Base-by-base conservation (phyloP, 2,113 vertebrate species). In the Apeltes quadracus region DNA sequence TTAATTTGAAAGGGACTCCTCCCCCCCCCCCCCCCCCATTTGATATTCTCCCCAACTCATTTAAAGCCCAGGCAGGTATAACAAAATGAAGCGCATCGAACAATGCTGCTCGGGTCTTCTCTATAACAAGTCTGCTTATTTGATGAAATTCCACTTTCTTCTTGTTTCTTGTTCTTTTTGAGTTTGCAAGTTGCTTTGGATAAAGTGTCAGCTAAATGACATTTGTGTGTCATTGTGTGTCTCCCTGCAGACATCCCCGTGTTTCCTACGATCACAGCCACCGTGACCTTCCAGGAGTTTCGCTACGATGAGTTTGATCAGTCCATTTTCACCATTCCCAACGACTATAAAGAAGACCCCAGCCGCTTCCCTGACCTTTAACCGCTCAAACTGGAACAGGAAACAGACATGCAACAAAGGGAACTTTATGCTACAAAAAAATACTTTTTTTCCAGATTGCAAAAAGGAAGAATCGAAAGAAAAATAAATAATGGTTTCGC, bases 251-350 rank as follows among this genome's bases (percentile, higher is more conserved):
- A 99, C 79, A 99, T 99, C 72, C 97, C 98, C 0, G 97, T 99
- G 36, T 99, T 99, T 87, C 98, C 98, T 43, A 99, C 98, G 39
- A 98, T 99, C 94, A 99, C 97, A 41, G 98, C 98, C 91, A 99
- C 98, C 63, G 98, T 99, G 92, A 99, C 98, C 0, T 99, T 99
- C 90, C 97, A 99, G 93, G 97, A 99, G 93, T 99, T 99, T 84
- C 96, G 96, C 16, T 97, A 98, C 4, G 96, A 97, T 23, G 94
- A 96, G 54, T 99, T 99, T 59, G 94, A 97, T 0, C 89, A 93
- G 34, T 94, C 94, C 63, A 97, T 98, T 86, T 99, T 99, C 89
- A 95, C 92, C 43, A 95, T 99, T 87, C 97, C 98, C 7, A 95
- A 92, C 7, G 96, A 98, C 65, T 99, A 97, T 91, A 98, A 96